Evolutionary conservation across 1,140 invertebrate genomes (phyloP).

Genomic region (Drosophila sulfurigaster): DNA sequence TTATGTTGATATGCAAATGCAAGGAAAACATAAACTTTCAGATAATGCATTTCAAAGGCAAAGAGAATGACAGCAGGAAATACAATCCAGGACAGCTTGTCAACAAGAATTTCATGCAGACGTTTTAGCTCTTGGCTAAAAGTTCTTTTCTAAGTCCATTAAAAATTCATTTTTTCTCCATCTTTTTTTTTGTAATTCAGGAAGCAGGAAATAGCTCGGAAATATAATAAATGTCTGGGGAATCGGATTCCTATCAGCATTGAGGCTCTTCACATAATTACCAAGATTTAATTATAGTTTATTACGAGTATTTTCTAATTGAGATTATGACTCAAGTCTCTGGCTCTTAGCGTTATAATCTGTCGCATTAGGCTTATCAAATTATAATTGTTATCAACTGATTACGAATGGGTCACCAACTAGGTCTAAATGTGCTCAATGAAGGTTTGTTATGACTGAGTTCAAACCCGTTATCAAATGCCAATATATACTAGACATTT

Average conservation of each 20-base stretch:
- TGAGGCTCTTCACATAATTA: constrained; percentile 1
- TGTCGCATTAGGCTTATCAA: constrained; percentile 29
- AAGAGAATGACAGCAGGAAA: constrained; percentile 13
- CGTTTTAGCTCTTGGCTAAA: constrained; percentile 6
- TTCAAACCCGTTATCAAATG: background rate
- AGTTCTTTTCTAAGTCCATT: background rate
- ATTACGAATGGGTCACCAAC: constrained; percentile 1
- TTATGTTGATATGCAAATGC: constrained; percentile 31
- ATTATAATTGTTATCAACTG: constrained; percentile 34
- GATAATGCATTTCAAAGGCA: constrained; percentile 56
- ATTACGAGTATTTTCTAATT: background rate
- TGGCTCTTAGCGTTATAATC: constrained; percentile 29
- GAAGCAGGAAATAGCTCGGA: constrained; percentile 7
- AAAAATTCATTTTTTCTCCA: background rate
- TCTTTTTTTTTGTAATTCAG: background rate
- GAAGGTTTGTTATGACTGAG: constrained; percentile 22
- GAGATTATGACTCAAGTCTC: constrained; percentile 38
- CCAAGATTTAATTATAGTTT: constrained; percentile 21
- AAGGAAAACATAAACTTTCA: constrained; percentile 10
- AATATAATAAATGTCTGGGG: background rate
- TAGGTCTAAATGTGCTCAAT: constrained; percentile 3
- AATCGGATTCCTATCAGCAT: background rate
- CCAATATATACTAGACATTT: background rate
- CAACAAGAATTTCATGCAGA: background rate
- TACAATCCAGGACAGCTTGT: background rate